Conservation (phyloP, 2,113 vertebrate genomes). For the Perccottus glenii region DNA sequence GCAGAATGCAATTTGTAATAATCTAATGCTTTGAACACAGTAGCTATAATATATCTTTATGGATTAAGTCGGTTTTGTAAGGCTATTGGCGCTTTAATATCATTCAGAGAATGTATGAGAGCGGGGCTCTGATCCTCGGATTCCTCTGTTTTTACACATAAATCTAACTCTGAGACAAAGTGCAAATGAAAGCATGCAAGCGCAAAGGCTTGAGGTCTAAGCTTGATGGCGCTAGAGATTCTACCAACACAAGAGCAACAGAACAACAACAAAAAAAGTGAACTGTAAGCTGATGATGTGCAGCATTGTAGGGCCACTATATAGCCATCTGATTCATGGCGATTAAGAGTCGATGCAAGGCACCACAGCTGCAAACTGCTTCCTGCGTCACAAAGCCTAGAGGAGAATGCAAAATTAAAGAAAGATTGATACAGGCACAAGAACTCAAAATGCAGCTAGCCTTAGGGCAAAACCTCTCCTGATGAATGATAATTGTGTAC, state of each 20-base stretch:
- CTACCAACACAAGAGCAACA: slow-evolving; percentile 80
- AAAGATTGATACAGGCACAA: slow-evolving; percentile 83
- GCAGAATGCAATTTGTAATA: slow-evolving; percentile 85
- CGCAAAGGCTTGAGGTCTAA: slow-evolving; percentile 76
- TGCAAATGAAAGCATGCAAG: slow-evolving; percentile 67
- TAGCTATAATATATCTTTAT: slow-evolving; percentile 85
- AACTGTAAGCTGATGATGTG: slow-evolving; percentile 95
- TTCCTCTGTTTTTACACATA: slow-evolving; percentile 83
- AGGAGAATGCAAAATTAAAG: slow-evolving; percentile 87
- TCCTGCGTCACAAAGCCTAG: slow-evolving; percentile 88
- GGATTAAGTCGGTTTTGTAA: slow-evolving; percentile 89
- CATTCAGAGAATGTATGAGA: slow-evolving; percentile 84
- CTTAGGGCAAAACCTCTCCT: slow-evolving; percentile 52
- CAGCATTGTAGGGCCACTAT: slow-evolving; percentile 99
- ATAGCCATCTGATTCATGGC: slow-evolving; percentile 97
- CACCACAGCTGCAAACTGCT: slow-evolving; percentile 92
- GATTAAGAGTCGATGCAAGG: slow-evolving; percentile 97
- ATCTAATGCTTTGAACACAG: slow-evolving; percentile 90
- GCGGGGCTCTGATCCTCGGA: slow-evolving; percentile 80
- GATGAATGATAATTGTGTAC: slow-evolving; percentile 17
- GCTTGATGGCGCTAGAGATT: slow-evolving; percentile 77
- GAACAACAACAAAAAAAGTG: slow-evolving; percentile 73
- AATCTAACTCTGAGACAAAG: slow-evolving; percentile 78
- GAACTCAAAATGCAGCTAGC: slow-evolving; percentile 61
- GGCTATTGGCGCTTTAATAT: slow-evolving; percentile 90